Base-by-base conservation (phyloP, 2,888 invertebrate species). In the Brachyptera putata region DNA sequence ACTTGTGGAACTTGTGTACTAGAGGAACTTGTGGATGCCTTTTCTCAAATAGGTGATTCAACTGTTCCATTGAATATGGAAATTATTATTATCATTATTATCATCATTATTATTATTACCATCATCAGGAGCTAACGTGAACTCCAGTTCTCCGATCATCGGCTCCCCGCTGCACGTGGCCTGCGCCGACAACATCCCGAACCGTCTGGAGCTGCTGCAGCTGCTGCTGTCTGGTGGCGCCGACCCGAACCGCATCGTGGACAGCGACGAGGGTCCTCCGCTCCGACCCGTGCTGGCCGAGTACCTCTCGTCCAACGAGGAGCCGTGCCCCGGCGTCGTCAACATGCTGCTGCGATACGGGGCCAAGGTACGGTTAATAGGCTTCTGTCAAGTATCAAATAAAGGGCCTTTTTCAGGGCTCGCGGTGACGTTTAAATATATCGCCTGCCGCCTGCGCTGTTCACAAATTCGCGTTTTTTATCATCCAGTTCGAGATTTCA, bases 81-180 rank as follows among this genome's bases (percentile, higher is more conserved):
- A n/a, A n/a, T n/a, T n/a, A n/a, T n/a, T n/a, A n/a, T n/a, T n/a
- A n/a, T n/a, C n/a, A n/a, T n/a, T n/a, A n/a, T n/a, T n/a, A n/a
- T n/a, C n/a, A n/a, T n/a, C n/a, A n/a, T n/a, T n/a, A n/a, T n/a
- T n/a, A n/a, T n/a, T n/a, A n/a, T n/a, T n/a, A n/a, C n/a, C n/a
- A n/a, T n/a, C n/a, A n/a, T n/a, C 73, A 86, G 90, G 89, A 64
- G 88, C 90, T 0, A 79, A 88, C 69, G 89, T 90, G 13, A 91
- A 91, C 69, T 84, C 86, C 0, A 86, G 86, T 2, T 89, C 89
- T 14, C 87, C 90, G 0, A 85, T 91, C 62, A 88, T 91, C 58
- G 91, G 91, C 0, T 85, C 89, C 0, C 87, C 91, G 0, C 78
- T 91, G 3, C 91, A 91, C 71, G 90, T 91, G 11, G 91, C 89